Percentiles rank a stretch among this genome's conserved stretches.
Evolutionary conservation across 2,888 invertebrate genomes (phyloP).

Genomic region (Dascillus cervinus): DNA sequence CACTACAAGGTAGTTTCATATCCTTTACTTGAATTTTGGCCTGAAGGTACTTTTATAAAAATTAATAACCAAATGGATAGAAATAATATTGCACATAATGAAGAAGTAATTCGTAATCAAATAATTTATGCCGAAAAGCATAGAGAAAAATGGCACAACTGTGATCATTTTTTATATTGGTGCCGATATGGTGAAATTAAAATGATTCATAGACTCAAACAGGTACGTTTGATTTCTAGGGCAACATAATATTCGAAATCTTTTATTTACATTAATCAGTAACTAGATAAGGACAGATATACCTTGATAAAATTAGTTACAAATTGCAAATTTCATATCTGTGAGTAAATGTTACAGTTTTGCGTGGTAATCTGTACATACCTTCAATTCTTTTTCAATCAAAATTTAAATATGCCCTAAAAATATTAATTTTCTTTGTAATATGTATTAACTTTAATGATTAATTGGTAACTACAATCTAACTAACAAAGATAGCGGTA

Average conservation of each 20-base stretch:
- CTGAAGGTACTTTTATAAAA: constrained; percentile 57
- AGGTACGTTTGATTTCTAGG: constrained; percentile 47
- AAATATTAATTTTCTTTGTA: too few species aligned
- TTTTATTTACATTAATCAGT: constrained; percentile 21
- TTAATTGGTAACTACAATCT: too few species aligned
- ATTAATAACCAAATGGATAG: constrained; percentile 69
- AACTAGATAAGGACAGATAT: not conserved
- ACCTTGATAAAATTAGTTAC: too few species aligned
- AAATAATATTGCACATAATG: constrained; percentile 57
- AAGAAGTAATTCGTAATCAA: constrained; percentile 62
- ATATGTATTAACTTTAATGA: too few species aligned
- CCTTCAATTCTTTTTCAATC: too few species aligned
- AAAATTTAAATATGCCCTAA: too few species aligned
- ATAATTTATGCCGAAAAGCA: constrained; percentile 51
- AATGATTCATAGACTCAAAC: constrained; percentile 48
- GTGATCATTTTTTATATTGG: constrained; percentile 61
- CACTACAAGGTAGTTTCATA: constrained; percentile 51
- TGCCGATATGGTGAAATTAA: constrained; percentile 53
- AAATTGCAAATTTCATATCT: too few species aligned
- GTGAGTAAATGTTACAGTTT: too few species aligned
- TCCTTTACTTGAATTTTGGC: constrained; percentile 61
- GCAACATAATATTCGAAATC: not conserved
- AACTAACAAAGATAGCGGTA: too few species aligned
- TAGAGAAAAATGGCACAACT: constrained; percentile 60
- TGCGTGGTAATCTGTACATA: too few species aligned